Evolutionary conservation across 2,888 invertebrate species (phyloP).

Genomic region (Apodemia zela): DNA sequence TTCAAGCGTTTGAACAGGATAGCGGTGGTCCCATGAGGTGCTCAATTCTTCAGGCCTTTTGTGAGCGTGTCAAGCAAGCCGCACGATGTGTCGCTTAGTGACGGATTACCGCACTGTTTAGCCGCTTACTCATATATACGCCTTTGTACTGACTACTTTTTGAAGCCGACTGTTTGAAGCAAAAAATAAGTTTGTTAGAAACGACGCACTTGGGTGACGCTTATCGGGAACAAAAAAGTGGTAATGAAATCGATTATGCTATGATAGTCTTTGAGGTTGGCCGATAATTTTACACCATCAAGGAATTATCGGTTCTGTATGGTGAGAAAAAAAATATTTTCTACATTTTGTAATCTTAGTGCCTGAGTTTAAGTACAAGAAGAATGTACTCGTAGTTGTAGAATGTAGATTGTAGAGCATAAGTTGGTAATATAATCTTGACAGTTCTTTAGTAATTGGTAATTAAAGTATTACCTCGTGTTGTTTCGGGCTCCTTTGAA

Average conservation of each 20-base stretch:
- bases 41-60: constrained; percentile 40
- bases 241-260: neutral
- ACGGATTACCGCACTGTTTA: constrained; percentile 65
- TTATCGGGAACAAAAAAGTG: constrained; percentile 2
- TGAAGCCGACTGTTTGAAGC: constrained; percentile 27
- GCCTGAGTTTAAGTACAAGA: no score
- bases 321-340: no score
- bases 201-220: neutral
- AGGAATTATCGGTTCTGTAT: no score
- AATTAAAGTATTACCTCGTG: no score
- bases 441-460: no score
- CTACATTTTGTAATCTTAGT: no score
- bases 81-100: constrained; percentile 51
- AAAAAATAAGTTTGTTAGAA: constrained; percentile 5
- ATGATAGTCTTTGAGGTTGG: neutral
- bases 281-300: neutral
- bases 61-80: constrained; percentile 43
- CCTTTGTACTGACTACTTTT: constrained; percentile 28
- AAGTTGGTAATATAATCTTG: no score
- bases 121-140: constrained; percentile 46
- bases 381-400: no score
- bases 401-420: no score
- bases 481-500: no score
- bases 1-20: constrained; percentile 9
- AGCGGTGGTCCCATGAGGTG: constrained; percentile 30